Conservation (phyloP, 2,113 vertebrate genomes). For the Chaetodon auriga region DNA sequence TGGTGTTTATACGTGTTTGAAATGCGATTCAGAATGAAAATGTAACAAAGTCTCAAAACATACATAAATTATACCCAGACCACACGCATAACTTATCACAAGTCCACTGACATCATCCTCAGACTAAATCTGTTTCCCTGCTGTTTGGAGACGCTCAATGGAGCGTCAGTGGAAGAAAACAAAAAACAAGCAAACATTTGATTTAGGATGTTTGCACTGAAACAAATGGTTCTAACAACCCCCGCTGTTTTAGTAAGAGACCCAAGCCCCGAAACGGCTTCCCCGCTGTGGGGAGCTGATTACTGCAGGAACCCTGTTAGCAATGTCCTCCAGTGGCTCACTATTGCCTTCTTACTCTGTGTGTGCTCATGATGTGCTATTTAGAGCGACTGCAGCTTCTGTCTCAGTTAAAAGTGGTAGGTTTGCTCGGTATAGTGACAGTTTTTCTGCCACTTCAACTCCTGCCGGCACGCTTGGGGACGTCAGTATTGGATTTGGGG, state of each 20-base stretch:
- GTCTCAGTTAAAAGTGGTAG: constrained; percentile 30
- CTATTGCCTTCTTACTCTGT: constrained; percentile 32
- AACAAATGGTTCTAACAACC: constrained; percentile 64
- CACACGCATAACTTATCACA: constrained; percentile 31
- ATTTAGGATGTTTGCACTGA: constrained; percentile 67
- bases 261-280: constrained; percentile 45
- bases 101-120: constrained; percentile 54
- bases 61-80: constrained; percentile 32
- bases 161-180: constrained; percentile 30
- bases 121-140: constrained; percentile 53
- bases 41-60: constrained; percentile 48
- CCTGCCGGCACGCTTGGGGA: neutral
- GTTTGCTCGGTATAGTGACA: neutral
- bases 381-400: constrained; percentile 35
- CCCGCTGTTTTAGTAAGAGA: constrained; percentile 62
- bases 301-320: constrained; percentile 65
- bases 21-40: constrained; percentile 40
- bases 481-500: constrained; percentile 47
- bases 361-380: constrained; percentile 31
- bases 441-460: constrained; percentile 14
- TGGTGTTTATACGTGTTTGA: constrained; percentile 49
- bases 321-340: constrained; percentile 49
- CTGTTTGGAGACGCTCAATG: constrained; percentile 50
- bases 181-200: constrained; percentile 61
- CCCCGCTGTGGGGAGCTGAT: constrained; percentile 61